Evolutionary conservation across 2,888 invertebrate species (phyloP).

Genomic region (Tenthredo livida): DNA sequence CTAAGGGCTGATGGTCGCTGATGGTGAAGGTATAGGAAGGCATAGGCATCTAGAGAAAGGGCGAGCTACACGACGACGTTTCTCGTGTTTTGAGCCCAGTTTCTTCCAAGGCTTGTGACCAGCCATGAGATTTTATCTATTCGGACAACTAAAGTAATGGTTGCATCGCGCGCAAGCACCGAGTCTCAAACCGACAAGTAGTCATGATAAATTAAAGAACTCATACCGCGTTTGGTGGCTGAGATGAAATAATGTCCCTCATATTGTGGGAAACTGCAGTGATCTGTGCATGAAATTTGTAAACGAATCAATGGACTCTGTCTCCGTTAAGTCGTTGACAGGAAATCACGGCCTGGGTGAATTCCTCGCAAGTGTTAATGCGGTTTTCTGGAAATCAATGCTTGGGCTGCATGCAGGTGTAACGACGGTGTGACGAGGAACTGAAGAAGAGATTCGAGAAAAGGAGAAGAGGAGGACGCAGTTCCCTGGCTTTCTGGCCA

Average conservation of each 20-base stretch:
- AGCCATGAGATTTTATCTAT: constrained; percentile 33
- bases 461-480: not conserved
- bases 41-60: constrained; percentile 60
- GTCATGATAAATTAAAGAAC: constrained; percentile 46
- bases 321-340: not conserved
- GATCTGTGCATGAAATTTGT: constrained; percentile 54
- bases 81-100: constrained; percentile 42
- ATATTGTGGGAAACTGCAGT: constrained; percentile 39
- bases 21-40: constrained; percentile 50
- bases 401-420: not conserved
- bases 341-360: not conserved
- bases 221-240: not conserved
- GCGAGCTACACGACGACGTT: constrained; percentile 63
- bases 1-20: not conserved
- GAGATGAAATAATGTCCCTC: not conserved
- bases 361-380: not conserved
- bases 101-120: constrained; percentile 20
- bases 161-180: constrained; percentile 33
- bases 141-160: constrained; percentile 49
- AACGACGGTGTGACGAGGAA: not conserved
- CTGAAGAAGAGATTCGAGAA: not conserved
- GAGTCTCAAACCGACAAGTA: constrained; percentile 34
- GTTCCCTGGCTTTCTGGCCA: constrained; percentile 59
- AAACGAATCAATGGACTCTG: constrained; percentile 57
- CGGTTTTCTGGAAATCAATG: not conserved